Percentiles rank a stretch among this genome's conserved stretches.
These are phyloP conservation scores for Dicyrtomina minuta DNA, from an alignment of 2,888 invertebrate species.

Conservation along the genomic window DNA sequence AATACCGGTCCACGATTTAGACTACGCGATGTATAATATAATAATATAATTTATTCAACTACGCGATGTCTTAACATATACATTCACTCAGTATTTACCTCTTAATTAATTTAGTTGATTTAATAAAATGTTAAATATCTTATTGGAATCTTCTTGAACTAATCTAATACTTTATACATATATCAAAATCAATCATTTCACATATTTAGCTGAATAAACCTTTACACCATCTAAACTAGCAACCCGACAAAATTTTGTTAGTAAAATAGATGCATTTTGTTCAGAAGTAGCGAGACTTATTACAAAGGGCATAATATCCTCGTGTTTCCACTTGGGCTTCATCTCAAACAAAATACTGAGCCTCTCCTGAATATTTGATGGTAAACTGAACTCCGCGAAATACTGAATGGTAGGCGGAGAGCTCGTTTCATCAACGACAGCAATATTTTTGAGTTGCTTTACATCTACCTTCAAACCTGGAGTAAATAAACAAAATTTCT, in stretches of 20 bases:
- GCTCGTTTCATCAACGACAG: constrained; percentile 69
- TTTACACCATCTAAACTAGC: constrained; percentile 57
- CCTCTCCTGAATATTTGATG: constrained; percentile 72
- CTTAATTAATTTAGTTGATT: no score
- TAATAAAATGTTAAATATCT: no score
- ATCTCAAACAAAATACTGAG: constrained; percentile 75
- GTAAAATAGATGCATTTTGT: constrained; percentile 73
- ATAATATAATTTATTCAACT: no score
- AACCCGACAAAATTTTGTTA: constrained; percentile 81
- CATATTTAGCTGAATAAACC: constrained; percentile 56
- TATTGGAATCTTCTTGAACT: no score
- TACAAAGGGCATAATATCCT: constrained; percentile 86
- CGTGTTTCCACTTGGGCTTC: constrained; percentile 82
- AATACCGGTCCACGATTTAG: no score
- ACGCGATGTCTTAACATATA: no score
- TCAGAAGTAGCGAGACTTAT: constrained; percentile 69
- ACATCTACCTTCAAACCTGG: constrained; percentile 65
- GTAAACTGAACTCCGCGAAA: constrained; percentile 73
- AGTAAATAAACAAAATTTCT: no score
- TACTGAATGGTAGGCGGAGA: constrained; percentile 74
- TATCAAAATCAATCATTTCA: background rate
- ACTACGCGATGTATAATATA: no score
- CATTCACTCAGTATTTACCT: no score
- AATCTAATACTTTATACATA: no score
- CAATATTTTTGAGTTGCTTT: constrained; percentile 71